Base-by-base conservation (phyloP, 37 sponge, comb jelly and placozoan species). In the Spongilla lacustris region DNA sequence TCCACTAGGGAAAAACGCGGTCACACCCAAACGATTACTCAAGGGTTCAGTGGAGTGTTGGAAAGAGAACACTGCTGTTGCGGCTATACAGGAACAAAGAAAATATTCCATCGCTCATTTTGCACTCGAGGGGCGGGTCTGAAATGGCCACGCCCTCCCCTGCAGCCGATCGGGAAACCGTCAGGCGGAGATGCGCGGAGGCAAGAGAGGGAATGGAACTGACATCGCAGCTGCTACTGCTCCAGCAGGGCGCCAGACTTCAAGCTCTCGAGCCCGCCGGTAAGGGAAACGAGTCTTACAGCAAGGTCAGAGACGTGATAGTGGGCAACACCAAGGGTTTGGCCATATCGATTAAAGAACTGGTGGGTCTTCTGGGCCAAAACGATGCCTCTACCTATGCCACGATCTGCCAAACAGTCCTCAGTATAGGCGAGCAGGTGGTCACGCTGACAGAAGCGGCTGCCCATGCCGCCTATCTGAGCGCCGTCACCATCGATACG, bases 391-490 rank as follows among this genome's bases (percentile, higher is more conserved):
- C 58, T 10, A 75, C 79, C 22, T 50, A 83, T 35, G 27, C 68
- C n/a, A 76, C 48, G 0, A 78, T 90, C 1, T 67, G 75, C 13
- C 30, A 75, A 26, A 27, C 48, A 17, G 87, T 84, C 24, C 66
- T 81, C 5, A 30, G 50, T 24, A n/a, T 94, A 0, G 50, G 91
- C 1, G 91, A 93, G 36, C 88, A 90, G 76, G 94, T 91, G 19
- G 81, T 91, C 23, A 17, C 83, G 0, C 75, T 96, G 3, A 93
- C 91, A 21, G 96, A 96, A 41, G 83, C 91, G n/a, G 89, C 94
- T 1, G 83, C 94, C 12, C 93, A 96, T 0, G 88, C 91, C 22
- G 96, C 96, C 2, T 96, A 96, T 50, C 69, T 86, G 5, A 79
- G 81, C 17, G 91, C 91, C 2, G 30, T 95, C 68, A 68, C 68